Evolutionary conservation across 37 sponge, comb jelly and placozoan species (phyloP).

Genomic region (Eunapius fragilis): DNA sequence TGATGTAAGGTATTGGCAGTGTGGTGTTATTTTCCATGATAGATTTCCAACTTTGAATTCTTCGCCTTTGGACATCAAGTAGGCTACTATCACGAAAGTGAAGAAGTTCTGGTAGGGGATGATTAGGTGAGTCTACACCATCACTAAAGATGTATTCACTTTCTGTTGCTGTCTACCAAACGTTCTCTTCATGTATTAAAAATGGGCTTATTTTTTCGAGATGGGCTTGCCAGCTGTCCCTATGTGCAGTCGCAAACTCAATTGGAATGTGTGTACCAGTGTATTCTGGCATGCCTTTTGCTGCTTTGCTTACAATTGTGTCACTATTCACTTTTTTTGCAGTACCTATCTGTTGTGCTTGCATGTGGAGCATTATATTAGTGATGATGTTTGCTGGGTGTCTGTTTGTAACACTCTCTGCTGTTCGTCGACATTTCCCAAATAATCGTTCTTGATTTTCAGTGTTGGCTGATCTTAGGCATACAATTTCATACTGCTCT

Average conservation of each 20-base stretch:
- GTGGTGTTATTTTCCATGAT: too few relatives aligned
- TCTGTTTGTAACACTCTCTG: slow-evolving; percentile 7
- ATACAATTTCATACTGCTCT: slow-evolving; percentile 21
- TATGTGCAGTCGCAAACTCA: not conserved
- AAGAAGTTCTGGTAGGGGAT: too few relatives aligned
- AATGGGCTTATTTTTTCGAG: slow-evolving; percentile 12
- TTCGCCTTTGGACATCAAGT: too few relatives aligned
- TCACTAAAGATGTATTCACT: not conserved
- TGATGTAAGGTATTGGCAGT: too few relatives aligned
- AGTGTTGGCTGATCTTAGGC: slow-evolving; percentile 19
- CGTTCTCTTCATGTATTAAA: not conserved
- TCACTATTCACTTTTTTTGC: too few relatives aligned
- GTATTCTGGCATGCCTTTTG: not conserved
- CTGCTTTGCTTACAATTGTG: not conserved
- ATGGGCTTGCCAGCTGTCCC: slow-evolving; percentile 22
- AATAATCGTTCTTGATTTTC: slow-evolving; percentile 29
- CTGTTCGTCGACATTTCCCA: not conserved
- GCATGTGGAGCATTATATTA: slow-evolving; percentile 3
- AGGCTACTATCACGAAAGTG: too few relatives aligned
- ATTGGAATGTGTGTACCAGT: not conserved
- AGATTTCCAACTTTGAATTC: too few relatives aligned
- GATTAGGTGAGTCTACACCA: not conserved
- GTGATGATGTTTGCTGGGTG: slow-evolving; percentile 8
- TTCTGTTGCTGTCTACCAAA: not conserved
- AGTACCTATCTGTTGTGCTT: slow-evolving; percentile 4